A percentile compares a stretch with the other conserved stretches of the same genome.
phyloP scores from a whole-genome alignment of 2,797 vertebrate species.

The Semaprochilodus insignis region DNA sequence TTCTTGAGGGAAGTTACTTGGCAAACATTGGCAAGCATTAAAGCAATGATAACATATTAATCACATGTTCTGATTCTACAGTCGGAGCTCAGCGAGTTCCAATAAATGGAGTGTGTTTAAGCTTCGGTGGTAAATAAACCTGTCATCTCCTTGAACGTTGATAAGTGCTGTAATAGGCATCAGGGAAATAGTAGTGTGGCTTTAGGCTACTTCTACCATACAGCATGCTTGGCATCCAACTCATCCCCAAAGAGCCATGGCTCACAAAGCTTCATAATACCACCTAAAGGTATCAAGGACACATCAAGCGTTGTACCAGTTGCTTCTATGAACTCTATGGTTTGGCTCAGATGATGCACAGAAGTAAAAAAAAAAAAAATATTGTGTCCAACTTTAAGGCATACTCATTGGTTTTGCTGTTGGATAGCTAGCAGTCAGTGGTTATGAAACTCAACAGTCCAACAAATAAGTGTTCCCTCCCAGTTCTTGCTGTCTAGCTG shows the following conservation, averaged over 20 bases:
- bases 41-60: constrained; percentile 36
- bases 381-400: too few relatives aligned
- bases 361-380: too few relatives aligned
- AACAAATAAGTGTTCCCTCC: too few relatives aligned
- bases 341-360: too few relatives aligned
- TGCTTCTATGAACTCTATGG: too few relatives aligned
- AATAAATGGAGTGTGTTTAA: neutral
- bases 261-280: too few relatives aligned
- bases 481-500: too few relatives aligned
- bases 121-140: neutral
- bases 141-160: neutral
- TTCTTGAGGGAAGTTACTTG: constrained; percentile 39
- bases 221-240: neutral
- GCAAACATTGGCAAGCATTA: constrained; percentile 31
- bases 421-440: too few relatives aligned
- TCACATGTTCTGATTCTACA: constrained; percentile 20
- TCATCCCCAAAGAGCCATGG: neutral
- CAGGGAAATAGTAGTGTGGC: neutral
- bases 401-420: too few relatives aligned
- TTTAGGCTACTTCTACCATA: neutral
- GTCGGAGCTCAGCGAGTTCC: constrained; percentile 7
- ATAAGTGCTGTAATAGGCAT: neutral
- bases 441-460: too few relatives aligned
- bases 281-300: too few relatives aligned
- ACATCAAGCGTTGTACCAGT: too few relatives aligned